Conservation (phyloP, 2,113 vertebrate species). For the Mus pahari region DNA sequence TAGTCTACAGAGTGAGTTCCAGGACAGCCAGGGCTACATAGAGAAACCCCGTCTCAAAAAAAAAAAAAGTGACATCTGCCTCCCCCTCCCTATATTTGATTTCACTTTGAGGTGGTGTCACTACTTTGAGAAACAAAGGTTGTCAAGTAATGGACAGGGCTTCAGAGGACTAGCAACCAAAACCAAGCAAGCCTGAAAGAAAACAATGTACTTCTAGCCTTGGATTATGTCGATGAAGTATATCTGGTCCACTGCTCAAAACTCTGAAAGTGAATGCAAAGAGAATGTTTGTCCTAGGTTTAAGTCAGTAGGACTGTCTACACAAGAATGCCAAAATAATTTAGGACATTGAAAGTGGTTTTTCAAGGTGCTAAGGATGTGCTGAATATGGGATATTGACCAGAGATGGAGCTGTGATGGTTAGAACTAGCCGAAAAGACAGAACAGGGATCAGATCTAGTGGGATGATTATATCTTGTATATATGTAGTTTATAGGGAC, state of each 20-base stretch:
- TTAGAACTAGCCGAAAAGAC: conserved; percentile 30
- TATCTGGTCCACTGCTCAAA: background rate
- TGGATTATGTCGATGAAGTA: background rate
- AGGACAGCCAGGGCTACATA: too few species aligned
- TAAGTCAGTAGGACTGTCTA: background rate
- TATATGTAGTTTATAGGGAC: background rate
- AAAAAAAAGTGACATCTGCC: too few species aligned
- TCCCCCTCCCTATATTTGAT: background rate
- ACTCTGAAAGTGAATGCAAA: background rate
- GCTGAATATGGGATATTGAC: background rate
- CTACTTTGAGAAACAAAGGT: conserved; percentile 4
- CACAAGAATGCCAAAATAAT: background rate
- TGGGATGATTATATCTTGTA: background rate
- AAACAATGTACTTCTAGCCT: background rate
- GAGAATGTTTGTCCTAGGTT: background rate
- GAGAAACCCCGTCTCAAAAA: too few species aligned
- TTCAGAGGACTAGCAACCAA: background rate
- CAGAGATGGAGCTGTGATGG: background rate
- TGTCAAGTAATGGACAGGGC: background rate
- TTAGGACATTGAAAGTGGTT: background rate
- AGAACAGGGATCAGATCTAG: background rate
- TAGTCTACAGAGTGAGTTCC: too few species aligned
- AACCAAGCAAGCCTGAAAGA: background rate
- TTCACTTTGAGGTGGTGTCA: background rate
- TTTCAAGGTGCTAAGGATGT: background rate